Percentiles rank a stretch among this genome's conserved stretches.
These are phyloP conservation scores for Gavia stellata DNA, from an alignment of 2,113 vertebrate genomes.

Conservation along the genomic window DNA sequence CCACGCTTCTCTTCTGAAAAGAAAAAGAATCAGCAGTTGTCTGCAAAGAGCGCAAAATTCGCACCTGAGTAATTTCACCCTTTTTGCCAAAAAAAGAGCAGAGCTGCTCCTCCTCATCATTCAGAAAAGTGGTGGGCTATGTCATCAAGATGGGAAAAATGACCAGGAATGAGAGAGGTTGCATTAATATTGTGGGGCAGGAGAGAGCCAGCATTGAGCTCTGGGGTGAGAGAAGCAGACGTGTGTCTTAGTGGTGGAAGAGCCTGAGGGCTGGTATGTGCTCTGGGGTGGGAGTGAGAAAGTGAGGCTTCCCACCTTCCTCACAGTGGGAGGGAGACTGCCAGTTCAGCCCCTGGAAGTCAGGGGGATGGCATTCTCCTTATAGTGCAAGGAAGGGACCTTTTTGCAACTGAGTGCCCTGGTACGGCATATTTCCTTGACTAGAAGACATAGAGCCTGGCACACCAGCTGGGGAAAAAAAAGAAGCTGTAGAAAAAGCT, in stretches of 20 bases:
- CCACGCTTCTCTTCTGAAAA: background rate
- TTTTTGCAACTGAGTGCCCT: background rate
- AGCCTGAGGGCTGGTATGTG: background rate
- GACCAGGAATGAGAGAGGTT: background rate
- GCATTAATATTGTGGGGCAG: background rate
- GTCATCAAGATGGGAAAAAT: background rate
- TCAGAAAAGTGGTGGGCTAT: background rate
- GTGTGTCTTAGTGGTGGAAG: background rate
- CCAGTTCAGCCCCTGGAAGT: background rate
- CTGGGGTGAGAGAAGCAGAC: background rate
- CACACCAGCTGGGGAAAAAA: background rate
- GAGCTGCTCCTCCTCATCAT: background rate
- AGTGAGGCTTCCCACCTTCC: background rate
- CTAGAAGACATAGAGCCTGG: background rate
- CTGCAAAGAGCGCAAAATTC: background rate
- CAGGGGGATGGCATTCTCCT: background rate
- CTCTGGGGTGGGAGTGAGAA: background rate
- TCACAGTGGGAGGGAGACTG: background rate
- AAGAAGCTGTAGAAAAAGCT: background rate
- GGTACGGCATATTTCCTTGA: accelerated
- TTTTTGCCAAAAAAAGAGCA: background rate
- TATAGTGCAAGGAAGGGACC: background rate
- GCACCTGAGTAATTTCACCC: background rate
- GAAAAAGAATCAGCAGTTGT: background rate
- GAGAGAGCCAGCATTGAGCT: background rate